A percentile compares a stretch with the other conserved stretches of the same genome.
These are phyloP conservation scores for Ostrea denselamellosa DNA, from an alignment of 1,140 invertebrate genomes.

Conservation along the genomic window DNA sequence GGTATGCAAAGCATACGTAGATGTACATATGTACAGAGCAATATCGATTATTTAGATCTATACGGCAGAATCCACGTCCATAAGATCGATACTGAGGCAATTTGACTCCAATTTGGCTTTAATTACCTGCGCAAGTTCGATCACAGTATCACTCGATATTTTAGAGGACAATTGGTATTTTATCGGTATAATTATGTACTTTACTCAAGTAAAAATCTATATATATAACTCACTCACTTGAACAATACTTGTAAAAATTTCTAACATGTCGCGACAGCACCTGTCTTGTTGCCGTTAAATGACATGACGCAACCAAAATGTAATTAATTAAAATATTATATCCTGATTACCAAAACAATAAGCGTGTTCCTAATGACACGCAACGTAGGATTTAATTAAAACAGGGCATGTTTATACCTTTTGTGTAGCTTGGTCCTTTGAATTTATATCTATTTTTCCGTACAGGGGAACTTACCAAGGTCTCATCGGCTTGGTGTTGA, in stretches of 20 bases:
- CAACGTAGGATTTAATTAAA: conserved; percentile 19
- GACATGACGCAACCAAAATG: background rate
- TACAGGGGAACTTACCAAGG: conserved; percentile 39
- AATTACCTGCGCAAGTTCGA: background rate
- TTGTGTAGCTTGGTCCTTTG: background rate
- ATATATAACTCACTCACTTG: background rate
- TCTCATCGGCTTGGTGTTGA: conserved; percentile 47
- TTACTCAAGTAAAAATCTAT: background rate
- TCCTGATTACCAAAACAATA: background rate
- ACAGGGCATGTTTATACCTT: conserved; percentile 3
- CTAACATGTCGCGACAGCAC: background rate
- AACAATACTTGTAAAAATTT: background rate
- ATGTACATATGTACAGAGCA: background rate
- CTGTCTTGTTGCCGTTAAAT: background rate
- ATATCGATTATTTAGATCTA: background rate
- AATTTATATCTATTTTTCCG: conserved; percentile 20
- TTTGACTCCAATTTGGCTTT: background rate
- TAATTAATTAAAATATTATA: conserved; percentile 7
- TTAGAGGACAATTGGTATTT: background rate
- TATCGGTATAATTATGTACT: background rate
- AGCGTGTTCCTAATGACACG: background rate
- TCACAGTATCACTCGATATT: background rate
- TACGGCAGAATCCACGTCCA: too few species aligned
- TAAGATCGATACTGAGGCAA: background rate
- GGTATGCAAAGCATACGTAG: background rate